A percentile compares a stretch with the other conserved stretches of the same genome.
Evolutionary conservation across 2,797 vertebrate genomes (phyloP).

Genomic region (Pangasius mekongensis): DNA sequence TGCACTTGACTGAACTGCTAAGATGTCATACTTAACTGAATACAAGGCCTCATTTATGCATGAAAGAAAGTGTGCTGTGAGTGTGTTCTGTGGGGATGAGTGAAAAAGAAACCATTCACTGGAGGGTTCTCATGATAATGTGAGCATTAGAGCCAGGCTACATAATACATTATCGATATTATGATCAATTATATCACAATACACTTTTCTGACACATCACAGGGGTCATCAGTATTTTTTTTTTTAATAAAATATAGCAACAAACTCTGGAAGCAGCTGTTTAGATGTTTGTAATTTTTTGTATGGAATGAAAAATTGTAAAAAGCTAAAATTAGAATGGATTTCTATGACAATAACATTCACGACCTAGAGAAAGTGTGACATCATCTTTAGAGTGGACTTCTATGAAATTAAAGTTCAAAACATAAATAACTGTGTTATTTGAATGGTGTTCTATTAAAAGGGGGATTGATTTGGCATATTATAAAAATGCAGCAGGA

Average conservation of each 20-base stretch:
- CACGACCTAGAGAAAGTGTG: not conserved
- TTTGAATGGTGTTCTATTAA: not conserved
- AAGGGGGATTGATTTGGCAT: not conserved
- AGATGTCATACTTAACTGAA: not conserved
- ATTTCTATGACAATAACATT: not conserved
- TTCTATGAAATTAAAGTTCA: not conserved
- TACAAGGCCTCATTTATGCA: not conserved
- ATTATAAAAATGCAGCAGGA: not conserved
- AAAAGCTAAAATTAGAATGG: not conserved
- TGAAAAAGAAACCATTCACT: not conserved
- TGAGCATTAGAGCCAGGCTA: not conserved
- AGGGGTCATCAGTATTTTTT: not conserved
- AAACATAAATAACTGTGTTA: not conserved
- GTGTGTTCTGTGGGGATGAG: not conserved
- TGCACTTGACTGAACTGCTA: not conserved
- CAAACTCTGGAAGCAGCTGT: not conserved
- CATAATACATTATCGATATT: not conserved
- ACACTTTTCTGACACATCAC: not conserved
- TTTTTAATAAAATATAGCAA: not conserved
- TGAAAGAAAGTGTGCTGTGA: not conserved
- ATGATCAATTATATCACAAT: not conserved
- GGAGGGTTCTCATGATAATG: not conserved
- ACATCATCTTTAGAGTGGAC: not conserved
- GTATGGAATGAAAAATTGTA: too few relatives aligned
- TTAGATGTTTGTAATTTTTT: too few relatives aligned